Evolutionary conservation across 1,140 invertebrate species (phyloP).

Genomic region (Drosophila yakuba): DNA sequence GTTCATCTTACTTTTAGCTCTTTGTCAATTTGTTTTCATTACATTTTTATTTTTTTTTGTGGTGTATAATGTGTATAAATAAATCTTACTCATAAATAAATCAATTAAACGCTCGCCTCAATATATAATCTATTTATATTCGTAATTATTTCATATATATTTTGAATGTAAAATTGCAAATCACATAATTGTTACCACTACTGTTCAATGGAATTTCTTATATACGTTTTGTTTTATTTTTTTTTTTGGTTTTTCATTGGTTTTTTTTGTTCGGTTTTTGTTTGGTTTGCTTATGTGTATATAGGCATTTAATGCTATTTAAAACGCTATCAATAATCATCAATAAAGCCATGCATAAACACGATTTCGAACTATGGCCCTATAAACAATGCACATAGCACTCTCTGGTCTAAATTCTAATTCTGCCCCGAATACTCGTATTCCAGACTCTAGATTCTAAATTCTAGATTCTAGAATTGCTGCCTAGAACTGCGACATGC

Average conservation of each 20-base stretch:
- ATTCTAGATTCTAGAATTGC: conserved; percentile 10
- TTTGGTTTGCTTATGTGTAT: conserved; percentile 67
- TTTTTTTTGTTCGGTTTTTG: conserved; percentile 32
- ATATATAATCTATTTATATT: conserved; percentile 71
- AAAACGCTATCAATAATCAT: conserved; percentile 83
- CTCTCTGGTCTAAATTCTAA: conserved; percentile 79
- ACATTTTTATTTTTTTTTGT: conserved; percentile 45
- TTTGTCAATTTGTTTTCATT: conserved; percentile 30
- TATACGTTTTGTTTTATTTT: conserved; percentile 39
- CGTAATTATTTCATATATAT: conserved; percentile 76
- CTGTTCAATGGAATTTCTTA: conserved; percentile 78
- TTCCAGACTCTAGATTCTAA: conserved; percentile 8
- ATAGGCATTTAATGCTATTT: conserved; percentile 83
- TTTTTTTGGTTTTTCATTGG: conserved; percentile 40
- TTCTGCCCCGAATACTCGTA: conserved; percentile 39
- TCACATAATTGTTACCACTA: conserved; percentile 84
- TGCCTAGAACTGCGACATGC: conserved; percentile 46
- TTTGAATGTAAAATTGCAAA: conserved; percentile 84
- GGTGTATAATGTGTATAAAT: conserved; percentile 76
- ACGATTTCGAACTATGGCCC: conserved; percentile 79
- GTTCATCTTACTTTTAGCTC: conserved; percentile 16
- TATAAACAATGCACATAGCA: conserved; percentile 81
- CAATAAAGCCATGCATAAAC: conserved; percentile 82
- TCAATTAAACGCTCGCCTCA: conserved; percentile 80
- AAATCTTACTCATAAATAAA: conserved; percentile 80